Base-by-base conservation (phyloP, 2,797 vertebrate genomes). In the Microctenopoma lineatum region DNA sequence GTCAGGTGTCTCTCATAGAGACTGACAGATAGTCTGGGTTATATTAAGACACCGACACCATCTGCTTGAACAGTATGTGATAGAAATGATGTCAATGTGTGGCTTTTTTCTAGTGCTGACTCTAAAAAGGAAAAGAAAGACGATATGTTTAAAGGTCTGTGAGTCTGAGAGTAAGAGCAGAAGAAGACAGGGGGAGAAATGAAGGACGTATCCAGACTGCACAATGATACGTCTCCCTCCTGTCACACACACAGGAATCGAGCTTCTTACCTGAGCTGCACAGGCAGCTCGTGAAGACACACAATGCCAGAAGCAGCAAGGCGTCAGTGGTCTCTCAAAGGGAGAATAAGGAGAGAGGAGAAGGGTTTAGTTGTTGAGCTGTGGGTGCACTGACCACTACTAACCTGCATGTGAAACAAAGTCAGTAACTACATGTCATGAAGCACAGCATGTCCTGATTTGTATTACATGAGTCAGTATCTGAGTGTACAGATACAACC, bases 1-100 rank as follows among this genome's bases (percentile, higher is more conserved):
- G 83, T 82, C 80, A 82, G 82, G 54, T 84, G 80, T 83, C 85
- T 86, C 71, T 88, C 87, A 87, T 63, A 12, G 39, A 54, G 57
- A 82, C 68, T 71, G 82, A 77, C 85, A 78, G 75, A 63, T 39
- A 11, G 62, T 57, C 39, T 53, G 45, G 50, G 34, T 52, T 81
- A 58, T 55, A 79, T 64, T 59, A 82, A 71, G 53, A 74, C 59
- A 55, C 21, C 4, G 21, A 0, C 51, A 54, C 73, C 75, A 84
- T 85, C 76, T 81, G 77, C 63, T 80, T 59, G 45, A 32, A 21
- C 75, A 70, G 72, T 44, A 68, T 56, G 58, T 27, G 15, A 34
- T 53, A 41, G 47, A 56, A 56, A 48, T 16, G 44, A 58, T 26
- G 55, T 15, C 44, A 21, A 66, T 36, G 4, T 27, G 29, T 42